Evolutionary conservation across 2,113 vertebrate species (phyloP), one percentile per base, ranked within the genome.

Genomic region (Clupea harengus): DNA sequence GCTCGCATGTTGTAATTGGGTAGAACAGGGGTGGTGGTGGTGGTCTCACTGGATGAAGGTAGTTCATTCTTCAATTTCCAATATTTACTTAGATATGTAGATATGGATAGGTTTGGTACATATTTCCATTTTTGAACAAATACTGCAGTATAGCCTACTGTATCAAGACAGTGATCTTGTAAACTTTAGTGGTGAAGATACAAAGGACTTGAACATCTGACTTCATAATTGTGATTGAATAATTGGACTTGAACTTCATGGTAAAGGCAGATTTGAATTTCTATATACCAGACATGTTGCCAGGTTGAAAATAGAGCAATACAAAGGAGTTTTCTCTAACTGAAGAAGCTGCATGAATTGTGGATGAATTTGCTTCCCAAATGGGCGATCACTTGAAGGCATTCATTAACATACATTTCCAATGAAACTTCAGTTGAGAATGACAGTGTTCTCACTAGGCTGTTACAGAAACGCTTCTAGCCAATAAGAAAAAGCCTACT

Each of bases 281-380:
- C 9, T 18, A 44, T 32, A 78, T 32, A 39, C 15, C 72, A 78
- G 72, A 9, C 28, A 78, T 39, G 13, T 39, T 78, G 72, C 28
- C 72, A 78, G 32, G 72, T 78, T 78, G 72, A 78, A 78, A 78
- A 78, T 78, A 15, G 72, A 78, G 67, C 67, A 75, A 17, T 78
- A 44, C 72, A 78, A 78, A 78, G 39, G 10, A 78, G 39, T 78
- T 78, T 78, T 39, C 13, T 39, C 72, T 32, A 39, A 15, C 72
- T 78, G 32, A 78, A 78, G 13, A 78, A 32, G 15, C 72, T 78
- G 25, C 10, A 78, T 78, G 72, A 78, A 78, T 78, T 78, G 72
- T 78, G 39, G 72, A 78, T 78, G 28, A 78, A 78, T 39, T 78
- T 28, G 72, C 28, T 78, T 39, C 72, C 72, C 28, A 39, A 78